phyloP scores from a whole-genome alignment of 2,797 vertebrate species.

The Cyclura pinguis region DNA sequence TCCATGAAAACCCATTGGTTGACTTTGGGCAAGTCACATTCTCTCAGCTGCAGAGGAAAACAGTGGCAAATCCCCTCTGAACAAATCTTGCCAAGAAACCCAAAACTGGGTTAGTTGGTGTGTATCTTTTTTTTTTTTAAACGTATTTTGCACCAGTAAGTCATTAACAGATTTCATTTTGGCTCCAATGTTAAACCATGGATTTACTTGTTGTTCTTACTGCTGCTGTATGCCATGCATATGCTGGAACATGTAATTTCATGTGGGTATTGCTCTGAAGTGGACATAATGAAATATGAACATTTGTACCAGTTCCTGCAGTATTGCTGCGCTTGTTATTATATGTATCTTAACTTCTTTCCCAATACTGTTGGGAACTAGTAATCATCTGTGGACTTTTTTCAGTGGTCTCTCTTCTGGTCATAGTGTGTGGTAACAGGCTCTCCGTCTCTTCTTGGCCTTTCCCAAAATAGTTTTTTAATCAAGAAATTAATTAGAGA shows the following conservation, averaged over 20 bases:
- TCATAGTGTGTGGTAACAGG: background rate
- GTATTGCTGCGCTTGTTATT: background rate
- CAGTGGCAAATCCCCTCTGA: too few species aligned
- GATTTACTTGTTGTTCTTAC: conserved; percentile 54
- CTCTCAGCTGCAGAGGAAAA: too few species aligned
- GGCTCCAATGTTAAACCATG: conserved; percentile 60
- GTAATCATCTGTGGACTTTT: background rate
- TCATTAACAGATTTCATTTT: conserved; percentile 63
- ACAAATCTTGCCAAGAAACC: too few species aligned
- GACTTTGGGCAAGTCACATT: too few species aligned
- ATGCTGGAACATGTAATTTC: conserved; percentile 41
- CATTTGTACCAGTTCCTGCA: background rate
- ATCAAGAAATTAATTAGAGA: conserved; percentile 1
- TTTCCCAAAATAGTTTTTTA: background rate
- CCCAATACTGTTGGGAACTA: background rate
- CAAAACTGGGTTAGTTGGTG: conserved; percentile 41
- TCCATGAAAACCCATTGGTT: too few species aligned
- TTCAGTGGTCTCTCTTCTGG: background rate
- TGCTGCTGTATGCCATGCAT: background rate
- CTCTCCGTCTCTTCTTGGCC: background rate
- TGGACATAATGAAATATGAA: background rate
- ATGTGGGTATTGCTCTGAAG: conserved; percentile 42
- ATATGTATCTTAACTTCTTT: background rate
- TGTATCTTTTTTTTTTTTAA: conserved; percentile 52
- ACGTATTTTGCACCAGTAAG: conserved; percentile 59